phyloP scores from a whole-genome alignment of 2,888 invertebrate genomes.

The Oscheius sp. region DNA sequence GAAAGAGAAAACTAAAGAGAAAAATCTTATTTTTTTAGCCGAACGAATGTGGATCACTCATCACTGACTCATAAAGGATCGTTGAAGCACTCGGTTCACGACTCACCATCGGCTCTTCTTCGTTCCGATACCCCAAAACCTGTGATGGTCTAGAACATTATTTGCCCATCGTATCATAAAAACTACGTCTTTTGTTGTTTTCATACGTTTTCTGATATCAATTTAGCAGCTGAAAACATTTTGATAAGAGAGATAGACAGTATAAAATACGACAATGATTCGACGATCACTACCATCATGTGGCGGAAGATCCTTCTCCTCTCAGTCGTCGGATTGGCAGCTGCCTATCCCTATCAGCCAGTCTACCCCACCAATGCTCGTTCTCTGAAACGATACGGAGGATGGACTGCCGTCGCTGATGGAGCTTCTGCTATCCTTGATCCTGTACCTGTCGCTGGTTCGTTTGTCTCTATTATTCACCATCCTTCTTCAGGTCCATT shows the following conservation, averaged over 20 bases:
- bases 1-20: not conserved
- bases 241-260: no score
- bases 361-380: not conserved
- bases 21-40: not conserved
- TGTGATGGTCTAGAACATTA: not conserved
- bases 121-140: constrained; percentile 24
- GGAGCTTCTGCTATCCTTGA: not conserved
- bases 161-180: not conserved
- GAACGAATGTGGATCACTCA: constrained; percentile 11
- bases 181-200: not conserved
- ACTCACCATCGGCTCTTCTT: not conserved
- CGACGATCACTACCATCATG: not conserved
- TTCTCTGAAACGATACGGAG: not conserved
- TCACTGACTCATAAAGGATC: constrained; percentile 19
- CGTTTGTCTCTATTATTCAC: not conserved
- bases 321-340: not conserved
- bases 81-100: not conserved
- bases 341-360: not conserved
- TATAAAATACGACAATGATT: not conserved
- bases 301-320: not conserved
- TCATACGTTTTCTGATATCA: not conserved
- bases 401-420: not conserved
- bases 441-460: not conserved
- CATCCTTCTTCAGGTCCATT: not conserved
- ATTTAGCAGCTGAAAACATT: no score